These are phyloP conservation scores for Aethes cnicana DNA, from an alignment of 2,888 invertebrate species.

Conservation along the genomic window DNA sequence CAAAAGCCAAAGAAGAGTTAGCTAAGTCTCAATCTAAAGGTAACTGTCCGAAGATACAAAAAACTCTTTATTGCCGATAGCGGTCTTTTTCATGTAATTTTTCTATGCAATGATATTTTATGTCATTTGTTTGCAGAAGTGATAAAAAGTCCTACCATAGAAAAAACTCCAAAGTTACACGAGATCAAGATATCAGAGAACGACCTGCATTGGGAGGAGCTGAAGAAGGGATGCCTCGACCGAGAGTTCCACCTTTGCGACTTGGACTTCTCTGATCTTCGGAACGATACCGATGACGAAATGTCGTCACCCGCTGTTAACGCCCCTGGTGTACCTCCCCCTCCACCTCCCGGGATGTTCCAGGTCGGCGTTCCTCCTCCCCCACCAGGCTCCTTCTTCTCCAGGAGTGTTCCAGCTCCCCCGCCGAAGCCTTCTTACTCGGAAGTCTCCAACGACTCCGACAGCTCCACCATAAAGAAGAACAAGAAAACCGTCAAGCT, in stretches of 20 bases:
- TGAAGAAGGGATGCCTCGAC: constrained; percentile 87
- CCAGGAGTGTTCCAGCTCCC: constrained; percentile 63
- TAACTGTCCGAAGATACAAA: no score
- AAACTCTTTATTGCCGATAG: no score
- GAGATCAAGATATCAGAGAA: constrained; percentile 95
- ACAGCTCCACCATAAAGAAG: constrained; percentile 85
- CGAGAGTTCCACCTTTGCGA: constrained; percentile 93
- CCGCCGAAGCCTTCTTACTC: constrained; percentile 59
- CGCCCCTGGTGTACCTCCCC: constrained; percentile 87
- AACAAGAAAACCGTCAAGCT: constrained; percentile 98
- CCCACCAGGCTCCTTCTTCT: constrained; percentile 77
- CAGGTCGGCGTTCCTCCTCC: constrained; percentile 74
- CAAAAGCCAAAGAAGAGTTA: constrained; percentile 95
- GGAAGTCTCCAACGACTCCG: constrained; percentile 65
- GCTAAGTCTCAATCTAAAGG: constrained; percentile 93
- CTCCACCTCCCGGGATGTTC: constrained; percentile 88
- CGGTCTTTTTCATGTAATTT: no score
- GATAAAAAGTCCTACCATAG: constrained; percentile 86
- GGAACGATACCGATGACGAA: constrained; percentile 93
- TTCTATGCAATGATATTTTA: background rate
- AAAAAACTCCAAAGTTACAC: constrained; percentile 83
- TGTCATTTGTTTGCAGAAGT: constrained; percentile 77
- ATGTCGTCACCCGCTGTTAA: constrained; percentile 86
- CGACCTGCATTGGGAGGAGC: constrained; percentile 97
- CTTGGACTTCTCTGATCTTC: constrained; percentile 97